These are phyloP conservation scores for Odontamblyopus lacepedii DNA, from an alignment of 2,797 vertebrate species.

Conservation along the genomic window DNA sequence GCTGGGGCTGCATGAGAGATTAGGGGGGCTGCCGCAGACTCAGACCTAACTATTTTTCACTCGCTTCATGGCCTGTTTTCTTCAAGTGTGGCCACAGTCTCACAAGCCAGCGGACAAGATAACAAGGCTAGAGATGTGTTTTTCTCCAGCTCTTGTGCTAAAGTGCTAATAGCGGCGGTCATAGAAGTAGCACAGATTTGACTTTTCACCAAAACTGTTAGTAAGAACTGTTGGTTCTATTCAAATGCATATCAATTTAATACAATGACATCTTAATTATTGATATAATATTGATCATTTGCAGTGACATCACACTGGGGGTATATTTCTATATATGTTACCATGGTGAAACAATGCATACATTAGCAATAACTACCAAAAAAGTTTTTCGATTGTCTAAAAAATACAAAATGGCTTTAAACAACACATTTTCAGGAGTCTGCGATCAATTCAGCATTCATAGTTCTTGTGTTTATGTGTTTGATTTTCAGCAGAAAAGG, in stretches of 20 bases:
- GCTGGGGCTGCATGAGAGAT: slow-evolving; percentile 8
- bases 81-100: slow-evolving; percentile 22
- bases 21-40: slow-evolving; percentile 9
- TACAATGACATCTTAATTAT: no score
- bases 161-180: neutral
- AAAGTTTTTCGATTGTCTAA: no score
- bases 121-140: slow-evolving; percentile 32
- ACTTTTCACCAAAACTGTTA: neutral
- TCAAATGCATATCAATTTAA: neutral
- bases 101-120: slow-evolving; percentile 36
- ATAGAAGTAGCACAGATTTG: neutral
- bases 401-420: no score
- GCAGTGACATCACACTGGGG: no score
- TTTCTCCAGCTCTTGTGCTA: slow-evolving; percentile 3
- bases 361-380: no score
- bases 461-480: no score
- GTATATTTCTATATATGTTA: no score
- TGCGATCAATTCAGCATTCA: no score
- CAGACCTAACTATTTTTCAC: slow-evolving; percentile 27
- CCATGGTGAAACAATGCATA: no score
- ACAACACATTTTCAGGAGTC: no score
- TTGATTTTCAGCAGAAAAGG: no score
- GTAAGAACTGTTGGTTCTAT: neutral
- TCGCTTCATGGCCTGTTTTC: slow-evolving; percentile 17
- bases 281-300: no score